A percentile compares a stretch with the other conserved stretches of the same genome.
Conservation (phyloP, 2,113 vertebrate genomes). For the Melanotaenia duboulayi region DNA sequence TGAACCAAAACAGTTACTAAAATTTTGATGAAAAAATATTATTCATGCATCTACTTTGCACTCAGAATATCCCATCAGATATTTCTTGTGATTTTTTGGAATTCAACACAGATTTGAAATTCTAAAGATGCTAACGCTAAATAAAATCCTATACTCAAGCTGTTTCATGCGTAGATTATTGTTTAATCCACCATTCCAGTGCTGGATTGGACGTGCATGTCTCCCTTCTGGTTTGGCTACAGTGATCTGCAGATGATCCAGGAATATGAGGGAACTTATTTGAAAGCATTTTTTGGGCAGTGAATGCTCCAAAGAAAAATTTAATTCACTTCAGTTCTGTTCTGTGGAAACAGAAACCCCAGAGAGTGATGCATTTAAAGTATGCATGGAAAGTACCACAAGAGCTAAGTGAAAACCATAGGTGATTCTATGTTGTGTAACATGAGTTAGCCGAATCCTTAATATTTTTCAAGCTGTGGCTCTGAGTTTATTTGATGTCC, state of each 20-base stretch:
- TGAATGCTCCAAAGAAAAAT: neutral
- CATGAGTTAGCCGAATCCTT: neutral
- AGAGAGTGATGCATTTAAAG: neutral
- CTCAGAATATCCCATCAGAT: no score
- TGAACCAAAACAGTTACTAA: no score
- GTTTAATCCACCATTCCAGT: no score
- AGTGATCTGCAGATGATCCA: conserved; percentile 1
- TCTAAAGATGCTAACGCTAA: neutral
- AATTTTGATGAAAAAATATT: no score
- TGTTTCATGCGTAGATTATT: no score
- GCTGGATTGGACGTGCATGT: no score
- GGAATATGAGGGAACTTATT: neutral
- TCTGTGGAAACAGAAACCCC: neutral
- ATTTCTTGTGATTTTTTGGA: no score
- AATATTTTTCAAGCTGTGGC: neutral
- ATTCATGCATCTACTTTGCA: no score
- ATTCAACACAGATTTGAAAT: neutral
- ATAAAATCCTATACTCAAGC: no score
- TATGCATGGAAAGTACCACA: neutral
- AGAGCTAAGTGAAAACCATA: neutral
- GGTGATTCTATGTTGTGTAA: neutral
- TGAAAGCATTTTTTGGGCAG: neutral
- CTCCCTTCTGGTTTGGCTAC: no score
- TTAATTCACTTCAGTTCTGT: neutral
- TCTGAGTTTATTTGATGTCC: neutral